phyloP scores from a whole-genome alignment of 2,888 invertebrate species.

The Thereva nobilitata region DNA sequence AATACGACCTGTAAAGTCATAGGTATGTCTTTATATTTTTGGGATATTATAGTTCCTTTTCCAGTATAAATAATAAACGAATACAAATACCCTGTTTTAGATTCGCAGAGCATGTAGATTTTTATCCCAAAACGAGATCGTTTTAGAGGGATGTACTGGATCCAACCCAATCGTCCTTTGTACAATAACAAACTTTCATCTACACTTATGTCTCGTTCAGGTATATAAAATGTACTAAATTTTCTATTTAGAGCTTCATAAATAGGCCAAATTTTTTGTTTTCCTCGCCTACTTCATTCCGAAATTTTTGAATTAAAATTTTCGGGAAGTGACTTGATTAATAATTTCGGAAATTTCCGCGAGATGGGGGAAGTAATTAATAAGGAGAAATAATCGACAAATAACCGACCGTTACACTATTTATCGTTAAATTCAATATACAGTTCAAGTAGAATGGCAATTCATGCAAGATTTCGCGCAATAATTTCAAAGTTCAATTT shows the following conservation, averaged over 20 bases:
- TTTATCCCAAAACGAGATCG: conserved; percentile 21
- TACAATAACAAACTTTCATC: conserved; percentile 14
- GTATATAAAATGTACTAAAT: conserved; percentile 3
- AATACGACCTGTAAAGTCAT: conserved; percentile 26
- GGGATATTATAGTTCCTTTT: conserved; percentile 15
- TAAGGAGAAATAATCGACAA: no score
- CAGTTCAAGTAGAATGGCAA: no score
- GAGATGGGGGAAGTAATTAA: no score
- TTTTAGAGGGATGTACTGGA: conserved; percentile 17
- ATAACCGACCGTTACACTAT: no score
- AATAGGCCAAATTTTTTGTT: conserved; percentile 4
- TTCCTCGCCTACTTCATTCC: no score
- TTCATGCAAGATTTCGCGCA: no score
- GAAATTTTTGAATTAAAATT: no score
- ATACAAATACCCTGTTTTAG: conserved; percentile 8
- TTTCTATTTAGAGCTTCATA: neutral
- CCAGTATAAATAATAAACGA: conserved; percentile 28
- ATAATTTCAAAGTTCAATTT: no score
- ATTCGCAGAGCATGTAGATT: conserved; percentile 11
- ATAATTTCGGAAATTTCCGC: no score
- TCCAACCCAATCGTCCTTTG: conserved; percentile 14
- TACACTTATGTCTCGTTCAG: conserved; percentile 8
- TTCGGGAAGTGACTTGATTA: no score
- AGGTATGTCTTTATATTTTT: conserved; percentile 20
- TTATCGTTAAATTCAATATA: no score